Base-by-base conservation (phyloP, 2,113 vertebrate genomes). In the Mugil cephalus region DNA sequence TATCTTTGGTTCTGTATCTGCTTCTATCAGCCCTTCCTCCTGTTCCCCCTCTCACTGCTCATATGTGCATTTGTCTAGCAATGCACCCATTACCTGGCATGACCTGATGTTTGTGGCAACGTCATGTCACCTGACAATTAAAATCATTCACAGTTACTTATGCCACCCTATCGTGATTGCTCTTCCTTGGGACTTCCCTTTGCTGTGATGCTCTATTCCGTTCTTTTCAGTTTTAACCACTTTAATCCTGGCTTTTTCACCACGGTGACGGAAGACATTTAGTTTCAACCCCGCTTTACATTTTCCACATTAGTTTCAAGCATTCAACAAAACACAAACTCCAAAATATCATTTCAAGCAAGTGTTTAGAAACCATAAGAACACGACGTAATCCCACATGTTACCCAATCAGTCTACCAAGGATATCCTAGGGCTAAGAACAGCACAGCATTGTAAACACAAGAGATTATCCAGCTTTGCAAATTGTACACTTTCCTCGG, bases 361-460 rank as follows among this genome's bases (percentile, higher is more conserved):
- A 19, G 10, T 54, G 9, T 7, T 50, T 65, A 38, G 10, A 14
- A 50, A 36, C 11, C 8, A 13, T 13, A 21, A 15, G 36, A 35
- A 38, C 61, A 8, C 36, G 19, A 19, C 64, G 17, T 60, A 17
- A 69, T 12, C 12, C 46, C 36, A 47, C n/a, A 40, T 50, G 52
- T 46, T 62, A 15, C 2, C 18, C 5, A 42, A 3, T n/a, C 7
- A 36, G 43, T 51, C 19, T 36, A 12, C 39, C 10, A 8, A 47
- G 39, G 30, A 66, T 60, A 63, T 77, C 60, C 54, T 18, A 12
- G n/a, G 59, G 19, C 24, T 56, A 47, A 34, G 4, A 58, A 47
- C 9, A 13, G 53, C 77, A 52, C 35, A 18, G 17, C n/a, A 19
- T 50, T 55, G 56, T 40, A 61, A 72, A 86, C 72, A 79, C 48